Conservation (phyloP, 23 tunicate species). For the Halocynthia aurantium region DNA sequence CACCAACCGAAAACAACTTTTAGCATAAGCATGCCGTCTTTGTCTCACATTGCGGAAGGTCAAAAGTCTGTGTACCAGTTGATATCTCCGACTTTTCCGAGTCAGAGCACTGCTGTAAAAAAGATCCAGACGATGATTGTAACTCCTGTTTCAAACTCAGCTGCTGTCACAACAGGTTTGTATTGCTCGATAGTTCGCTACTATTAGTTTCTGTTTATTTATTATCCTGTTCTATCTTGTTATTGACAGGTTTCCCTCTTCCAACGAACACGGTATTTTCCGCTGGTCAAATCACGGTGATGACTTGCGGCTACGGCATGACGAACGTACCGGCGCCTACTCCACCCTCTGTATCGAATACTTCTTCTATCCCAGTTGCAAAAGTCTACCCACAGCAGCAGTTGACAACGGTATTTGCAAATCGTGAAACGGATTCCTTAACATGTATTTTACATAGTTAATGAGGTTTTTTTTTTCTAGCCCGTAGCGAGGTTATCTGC, state of each 20-base stretch:
- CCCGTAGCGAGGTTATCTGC: constrained; percentile 9
- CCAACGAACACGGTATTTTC: neutral
- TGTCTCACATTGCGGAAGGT: too few species aligned
- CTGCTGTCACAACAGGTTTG: too few species aligned
- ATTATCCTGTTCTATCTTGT: neutral
- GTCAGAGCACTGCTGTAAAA: too few species aligned
- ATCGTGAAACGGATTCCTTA: neutral
- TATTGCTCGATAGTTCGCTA: too few species aligned
- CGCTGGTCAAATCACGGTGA: constrained; percentile 19
- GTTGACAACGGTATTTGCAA: neutral
- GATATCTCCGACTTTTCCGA: too few species aligned
- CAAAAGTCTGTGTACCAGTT: too few species aligned
- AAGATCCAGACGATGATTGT: too few species aligned
- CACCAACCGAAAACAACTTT: constrained; percentile 69
- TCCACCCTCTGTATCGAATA: constrained; percentile 38
- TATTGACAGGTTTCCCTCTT: neutral
- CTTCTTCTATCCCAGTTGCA: constrained; percentile 41
- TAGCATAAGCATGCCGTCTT: constrained; percentile 46
- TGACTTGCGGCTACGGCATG: constrained; percentile 12
- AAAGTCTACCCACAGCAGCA: constrained; percentile 68
- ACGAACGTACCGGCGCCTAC: constrained; percentile 24
- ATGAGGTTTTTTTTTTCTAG: neutral
- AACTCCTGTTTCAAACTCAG: too few species aligned
- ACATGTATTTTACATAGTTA: neutral
- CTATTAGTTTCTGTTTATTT: too few species aligned